Conservation (phyloP, 2,888 invertebrate species). For the Temnothorax ravouxi region DNA sequence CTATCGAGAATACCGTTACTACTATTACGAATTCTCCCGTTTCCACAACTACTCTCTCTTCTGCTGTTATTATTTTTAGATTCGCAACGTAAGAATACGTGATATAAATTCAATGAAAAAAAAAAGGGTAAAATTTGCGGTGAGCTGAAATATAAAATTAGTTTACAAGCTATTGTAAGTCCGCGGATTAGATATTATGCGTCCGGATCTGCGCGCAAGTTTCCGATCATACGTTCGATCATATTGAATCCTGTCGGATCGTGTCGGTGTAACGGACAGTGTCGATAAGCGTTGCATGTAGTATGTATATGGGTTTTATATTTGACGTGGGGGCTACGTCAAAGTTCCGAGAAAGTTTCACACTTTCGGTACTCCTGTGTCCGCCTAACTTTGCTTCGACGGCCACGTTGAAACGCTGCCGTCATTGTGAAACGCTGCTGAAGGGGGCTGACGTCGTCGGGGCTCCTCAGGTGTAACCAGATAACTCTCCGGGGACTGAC, state of each 20-base stretch:
- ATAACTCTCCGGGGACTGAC: slow-evolving; percentile 64
- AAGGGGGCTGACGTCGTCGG: slow-evolving; percentile 46
- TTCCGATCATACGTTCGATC: slow-evolving; percentile 36
- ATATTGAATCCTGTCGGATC: slow-evolving; percentile 48
- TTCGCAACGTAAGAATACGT: not conserved
- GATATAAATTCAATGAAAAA: not conserved
- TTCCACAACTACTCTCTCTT: not conserved
- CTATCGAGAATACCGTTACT: not conserved
- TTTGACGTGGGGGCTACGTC: slow-evolving; percentile 61
- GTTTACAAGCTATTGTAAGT: not conserved
- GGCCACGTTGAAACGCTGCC: slow-evolving; percentile 59
- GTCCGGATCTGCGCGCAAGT: not conserved
- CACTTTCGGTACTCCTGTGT: slow-evolving; percentile 57
- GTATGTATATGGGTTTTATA: slow-evolving; percentile 57
- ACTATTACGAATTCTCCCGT: not conserved
- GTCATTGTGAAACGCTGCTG: slow-evolving; percentile 65
- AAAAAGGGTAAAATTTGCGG: not conserved
- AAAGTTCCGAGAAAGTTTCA: slow-evolving; percentile 65
- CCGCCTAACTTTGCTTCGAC: slow-evolving; percentile 58
- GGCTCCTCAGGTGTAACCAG: slow-evolving; percentile 62
- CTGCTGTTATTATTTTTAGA: not conserved
- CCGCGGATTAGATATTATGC: slow-evolving; percentile 12
- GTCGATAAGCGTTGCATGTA: slow-evolving; percentile 61
- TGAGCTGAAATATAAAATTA: not conserved
- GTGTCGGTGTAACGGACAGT: slow-evolving; percentile 62